Evolutionary conservation across 2,113 vertebrate species (phyloP).

Genomic region (cat (Felis catus)): F.catus_Fca126_mat1.0 CM031413.1:66203001-66203500

Average conservation of each 20-base stretch:
- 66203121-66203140: not conserved
- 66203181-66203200: accelerated
- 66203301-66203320: not conserved
- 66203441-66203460: not conserved
- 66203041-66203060: not conserved
- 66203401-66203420: not conserved
- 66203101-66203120: not conserved
- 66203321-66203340: not conserved
- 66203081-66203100: not conserved
- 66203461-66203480: not conserved
- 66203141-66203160: accelerated
- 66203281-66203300: not conserved
- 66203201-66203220: not conserved
- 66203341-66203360: not conserved
- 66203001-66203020: not conserved
- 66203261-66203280: not conserved
- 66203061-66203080: not conserved
- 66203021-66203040: not conserved
- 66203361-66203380: not conserved
- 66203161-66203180: accelerated
- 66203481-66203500: not conserved
- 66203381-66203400: not conserved
- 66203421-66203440: not conserved
- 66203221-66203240: not conserved
- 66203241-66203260: not conserved